These are phyloP conservation scores for Xenotilapia caudafasciata DNA, from an alignment of 2,113 vertebrate species.

Conservation along the genomic window DNA sequence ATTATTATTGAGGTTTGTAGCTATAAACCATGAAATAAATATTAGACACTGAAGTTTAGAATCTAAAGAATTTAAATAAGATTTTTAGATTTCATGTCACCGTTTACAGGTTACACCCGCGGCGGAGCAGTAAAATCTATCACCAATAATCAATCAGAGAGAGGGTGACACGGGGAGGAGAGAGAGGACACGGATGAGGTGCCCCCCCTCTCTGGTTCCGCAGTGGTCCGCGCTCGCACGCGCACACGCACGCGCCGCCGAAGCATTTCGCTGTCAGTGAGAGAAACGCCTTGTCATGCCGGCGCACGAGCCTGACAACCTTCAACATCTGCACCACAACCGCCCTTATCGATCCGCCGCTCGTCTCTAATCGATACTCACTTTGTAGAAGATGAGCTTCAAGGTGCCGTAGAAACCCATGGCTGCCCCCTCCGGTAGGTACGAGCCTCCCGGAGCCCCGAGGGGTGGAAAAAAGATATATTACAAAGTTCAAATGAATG, in stretches of 20 bases:
- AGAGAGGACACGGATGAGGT: neutral
- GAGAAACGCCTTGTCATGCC: slow-evolving; percentile 61
- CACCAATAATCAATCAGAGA: slow-evolving; percentile 5
- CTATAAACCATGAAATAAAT: neutral
- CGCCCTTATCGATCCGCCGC: neutral
- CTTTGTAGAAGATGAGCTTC: slow-evolving; percentile 98
- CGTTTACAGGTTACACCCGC: neutral
- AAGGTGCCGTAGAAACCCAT: slow-evolving; percentile 97
- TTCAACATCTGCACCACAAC: neutral
- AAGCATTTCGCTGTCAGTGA: slow-evolving; percentile 8
- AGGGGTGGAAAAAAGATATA: neutral
- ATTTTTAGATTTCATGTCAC: neutral
- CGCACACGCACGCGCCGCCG: neutral
- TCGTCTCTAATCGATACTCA: slow-evolving; percentile 69
- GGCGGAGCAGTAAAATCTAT: neutral
- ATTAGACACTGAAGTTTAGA: neutral
- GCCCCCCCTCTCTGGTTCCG: slow-evolving; percentile 12
- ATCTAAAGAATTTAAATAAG: neutral
- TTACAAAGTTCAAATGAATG: neutral
- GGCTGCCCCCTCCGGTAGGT: slow-evolving; percentile 55
- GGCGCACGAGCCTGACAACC: neutral
- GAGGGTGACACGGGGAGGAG: neutral
- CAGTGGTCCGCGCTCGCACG: slow-evolving; percentile 22
- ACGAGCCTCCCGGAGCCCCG: slow-evolving; percentile 48
- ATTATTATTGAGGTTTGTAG: neutral